Evolutionary conservation across 92 coral and sea anemone species (phyloP).

Genomic region (Paramuricea clavata): DNA sequence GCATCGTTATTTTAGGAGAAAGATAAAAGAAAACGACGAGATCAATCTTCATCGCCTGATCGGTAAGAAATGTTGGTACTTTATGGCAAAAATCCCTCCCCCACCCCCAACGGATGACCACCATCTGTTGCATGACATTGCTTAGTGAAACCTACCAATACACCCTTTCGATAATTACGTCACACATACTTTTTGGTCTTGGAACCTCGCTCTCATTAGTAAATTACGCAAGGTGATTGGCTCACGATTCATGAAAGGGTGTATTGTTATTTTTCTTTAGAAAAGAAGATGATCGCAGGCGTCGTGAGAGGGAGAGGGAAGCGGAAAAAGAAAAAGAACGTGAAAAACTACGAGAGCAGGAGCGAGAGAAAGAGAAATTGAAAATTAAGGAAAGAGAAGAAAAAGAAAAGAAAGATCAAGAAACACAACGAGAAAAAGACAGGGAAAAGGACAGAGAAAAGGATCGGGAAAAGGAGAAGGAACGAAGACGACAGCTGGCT

Average conservation of each 20-base stretch:
- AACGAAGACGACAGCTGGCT: conserved; percentile 32
- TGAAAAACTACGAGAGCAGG: conserved; percentile 32
- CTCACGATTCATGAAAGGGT: too few species aligned
- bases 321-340: conserved; percentile 16
- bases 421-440: conserved; percentile 23
- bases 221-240: too few species aligned
- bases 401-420: conserved; percentile 34
- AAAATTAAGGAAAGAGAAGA: conserved; percentile 27
- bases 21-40: conserved; percentile 46
- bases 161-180: too few species aligned
- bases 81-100: too few species aligned
- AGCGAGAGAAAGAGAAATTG: conserved; percentile 41
- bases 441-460: conserved; percentile 43
- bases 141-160: too few species aligned
- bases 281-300: conserved; percentile 50
- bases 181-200: too few species aligned
- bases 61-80: conserved; percentile 1
- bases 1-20: conserved; percentile 28
- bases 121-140: too few species aligned
- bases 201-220: too few species aligned
- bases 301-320: conserved; percentile 54
- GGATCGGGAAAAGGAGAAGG: conserved; percentile 47
- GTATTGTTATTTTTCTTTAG: not conserved
- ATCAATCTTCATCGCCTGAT: conserved; percentile 40
- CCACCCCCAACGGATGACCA: too few species aligned